These are phyloP conservation scores for Campoletis raptor DNA, from an alignment of 2,888 invertebrate species.

Conservation along the genomic window DNA sequence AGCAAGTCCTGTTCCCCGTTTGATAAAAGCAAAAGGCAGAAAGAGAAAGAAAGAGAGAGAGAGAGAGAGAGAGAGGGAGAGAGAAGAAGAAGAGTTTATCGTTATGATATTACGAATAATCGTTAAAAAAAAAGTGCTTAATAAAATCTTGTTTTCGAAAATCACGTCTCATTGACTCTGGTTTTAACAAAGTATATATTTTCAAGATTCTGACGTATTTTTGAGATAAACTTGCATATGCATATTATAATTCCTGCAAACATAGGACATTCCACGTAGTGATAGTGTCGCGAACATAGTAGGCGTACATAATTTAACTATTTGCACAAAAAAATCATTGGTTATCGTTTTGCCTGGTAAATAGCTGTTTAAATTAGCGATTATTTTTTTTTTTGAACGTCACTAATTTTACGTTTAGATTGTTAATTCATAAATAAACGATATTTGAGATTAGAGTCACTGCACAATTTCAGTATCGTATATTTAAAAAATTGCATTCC, in stretches of 20 bases:
- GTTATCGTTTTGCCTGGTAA: neutral
- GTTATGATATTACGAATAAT: neutral
- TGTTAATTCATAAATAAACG: neutral
- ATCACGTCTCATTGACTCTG: neutral
- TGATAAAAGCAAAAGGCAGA: neutral
- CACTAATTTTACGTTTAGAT: neutral
- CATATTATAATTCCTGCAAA: neutral
- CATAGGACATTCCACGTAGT: neutral
- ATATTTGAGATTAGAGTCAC: neutral
- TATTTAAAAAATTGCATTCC: too few relatives aligned
- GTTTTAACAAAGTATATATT: conserved; percentile 11
- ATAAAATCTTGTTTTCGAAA: conserved; percentile 38
- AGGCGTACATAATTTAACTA: neutral
- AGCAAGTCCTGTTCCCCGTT: neutral
- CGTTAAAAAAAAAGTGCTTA: conserved; percentile 16
- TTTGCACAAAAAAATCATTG: neutral
- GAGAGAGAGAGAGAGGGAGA: neutral
- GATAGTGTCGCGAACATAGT: neutral
- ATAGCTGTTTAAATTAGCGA: neutral
- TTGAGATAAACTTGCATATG: conserved; percentile 43
- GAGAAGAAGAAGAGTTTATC: conserved; percentile 20
- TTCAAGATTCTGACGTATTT: conserved; percentile 25
- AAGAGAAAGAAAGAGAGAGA: neutral
- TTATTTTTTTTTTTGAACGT: neutral
- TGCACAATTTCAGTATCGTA: neutral